Conservation (phyloP, 2,888 invertebrate genomes). For the Drosophila eohydei region DNA sequence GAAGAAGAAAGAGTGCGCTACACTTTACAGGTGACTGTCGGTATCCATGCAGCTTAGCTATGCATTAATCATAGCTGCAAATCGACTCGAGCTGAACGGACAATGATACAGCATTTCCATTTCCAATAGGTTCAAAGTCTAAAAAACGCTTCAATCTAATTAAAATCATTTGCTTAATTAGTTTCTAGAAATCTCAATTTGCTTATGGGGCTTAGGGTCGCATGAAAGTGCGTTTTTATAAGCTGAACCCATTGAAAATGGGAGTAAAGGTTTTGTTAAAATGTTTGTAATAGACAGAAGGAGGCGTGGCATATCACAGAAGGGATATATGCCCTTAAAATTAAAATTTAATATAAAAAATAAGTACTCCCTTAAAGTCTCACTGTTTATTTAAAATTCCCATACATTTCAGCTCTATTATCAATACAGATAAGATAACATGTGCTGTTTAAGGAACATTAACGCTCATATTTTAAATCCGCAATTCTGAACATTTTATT, state of each 20-base stretch:
- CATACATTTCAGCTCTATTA: not conserved
- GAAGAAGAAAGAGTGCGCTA: slow-evolving; percentile 1
- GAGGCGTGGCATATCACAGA: too few species aligned
- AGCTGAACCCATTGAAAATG: too few species aligned
- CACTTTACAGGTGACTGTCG: slow-evolving; percentile 41
- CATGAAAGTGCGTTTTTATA: too few species aligned
- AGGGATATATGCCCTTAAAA: too few species aligned
- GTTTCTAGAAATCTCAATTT: not conserved
- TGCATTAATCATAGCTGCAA: slow-evolving; percentile 5
- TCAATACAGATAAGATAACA: not conserved
- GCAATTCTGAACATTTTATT: slow-evolving; percentile 6
- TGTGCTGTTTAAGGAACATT: not conserved
- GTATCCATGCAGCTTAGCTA: slow-evolving; percentile 8
- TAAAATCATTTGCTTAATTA: not conserved
- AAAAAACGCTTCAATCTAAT: not conserved
- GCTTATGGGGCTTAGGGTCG: not conserved
- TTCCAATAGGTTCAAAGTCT: too few species aligned
- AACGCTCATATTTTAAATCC: not conserved
- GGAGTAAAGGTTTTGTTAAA: too few species aligned
- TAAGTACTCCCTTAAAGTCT: not conserved
- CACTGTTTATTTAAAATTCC: not conserved
- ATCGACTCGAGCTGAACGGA: not conserved
- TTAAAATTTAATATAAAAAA: not conserved
- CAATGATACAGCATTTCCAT: not conserved
- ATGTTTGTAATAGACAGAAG: too few species aligned